A percentile compares a stretch with the other conserved stretches of the same genome.
Conservation (phyloP, 2,888 invertebrate species). For the Tenthredo scrophulariae region DNA sequence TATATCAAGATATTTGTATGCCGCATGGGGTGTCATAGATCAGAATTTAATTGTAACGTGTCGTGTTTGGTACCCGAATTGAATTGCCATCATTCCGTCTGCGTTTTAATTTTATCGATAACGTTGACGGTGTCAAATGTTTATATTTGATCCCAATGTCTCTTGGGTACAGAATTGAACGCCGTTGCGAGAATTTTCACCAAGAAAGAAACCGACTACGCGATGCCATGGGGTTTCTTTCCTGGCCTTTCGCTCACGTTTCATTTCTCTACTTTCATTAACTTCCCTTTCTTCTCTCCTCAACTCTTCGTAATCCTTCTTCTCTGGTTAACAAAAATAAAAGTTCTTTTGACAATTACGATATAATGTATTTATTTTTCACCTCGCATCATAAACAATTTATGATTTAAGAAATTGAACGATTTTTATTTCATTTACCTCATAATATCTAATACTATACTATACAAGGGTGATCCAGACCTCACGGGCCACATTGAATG, state of each 20-base stretch:
- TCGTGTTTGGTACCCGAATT: neutral
- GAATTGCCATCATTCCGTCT: neutral
- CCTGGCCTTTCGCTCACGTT: neutral
- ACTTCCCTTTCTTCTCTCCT: neutral
- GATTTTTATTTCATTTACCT: neutral
- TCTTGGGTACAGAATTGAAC: constrained; percentile 26
- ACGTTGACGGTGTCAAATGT: neutral
- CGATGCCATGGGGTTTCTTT: neutral
- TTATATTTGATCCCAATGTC: neutral
- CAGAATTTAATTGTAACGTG: neutral
- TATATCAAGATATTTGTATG: neutral
- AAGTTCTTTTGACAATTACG: neutral
- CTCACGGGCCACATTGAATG: too few relatives aligned
- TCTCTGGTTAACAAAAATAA: constrained; percentile 18
- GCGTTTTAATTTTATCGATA: neutral
- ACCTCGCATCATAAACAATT: neutral
- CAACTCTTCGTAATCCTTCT: neutral
- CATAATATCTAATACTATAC: too few relatives aligned
- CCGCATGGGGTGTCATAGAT: neutral
- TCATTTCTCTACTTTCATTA: neutral
- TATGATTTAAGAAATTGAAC: neutral
- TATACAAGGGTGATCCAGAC: too few relatives aligned
- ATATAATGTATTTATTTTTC: constrained; percentile 1
- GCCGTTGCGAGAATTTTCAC: neutral
- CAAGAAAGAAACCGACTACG: neutral